These are phyloP conservation scores for Numenius phaeopus DNA, from an alignment of 2,797 vertebrate species.

Conservation along the genomic window DNA sequence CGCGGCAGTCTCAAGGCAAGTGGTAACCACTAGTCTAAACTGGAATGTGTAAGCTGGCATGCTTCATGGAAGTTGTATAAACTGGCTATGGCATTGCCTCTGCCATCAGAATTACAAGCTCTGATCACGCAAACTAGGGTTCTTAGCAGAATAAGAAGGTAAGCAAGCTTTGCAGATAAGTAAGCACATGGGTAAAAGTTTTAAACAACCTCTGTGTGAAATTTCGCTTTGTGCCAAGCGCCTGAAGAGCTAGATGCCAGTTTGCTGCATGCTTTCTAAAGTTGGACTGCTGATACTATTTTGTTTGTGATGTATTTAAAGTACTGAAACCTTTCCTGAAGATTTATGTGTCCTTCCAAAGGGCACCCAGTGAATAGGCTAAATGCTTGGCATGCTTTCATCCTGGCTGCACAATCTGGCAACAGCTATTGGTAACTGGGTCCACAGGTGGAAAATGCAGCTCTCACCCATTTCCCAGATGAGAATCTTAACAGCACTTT, in stretches of 20 bases:
- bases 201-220: neutral
- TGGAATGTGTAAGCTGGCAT: neutral
- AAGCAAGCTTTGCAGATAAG: neutral
- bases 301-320: conserved; percentile 21
- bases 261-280: neutral
- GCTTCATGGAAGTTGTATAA: neutral
- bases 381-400: neutral
- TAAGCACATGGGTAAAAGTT: neutral
- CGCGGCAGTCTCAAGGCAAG: neutral
- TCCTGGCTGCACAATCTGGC: neutral
- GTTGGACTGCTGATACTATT: neutral
- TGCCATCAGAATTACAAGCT: neutral
- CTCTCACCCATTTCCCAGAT: neutral
- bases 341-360: conserved; percentile 16
- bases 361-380: neutral
- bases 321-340: conserved; percentile 4
- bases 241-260: neutral
- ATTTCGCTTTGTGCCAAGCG: neutral
- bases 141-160: neutral
- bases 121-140: neutral
- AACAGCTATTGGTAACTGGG: neutral
- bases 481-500: neutral
- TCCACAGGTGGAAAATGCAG: neutral
- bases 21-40: neutral
- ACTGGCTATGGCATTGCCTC: neutral